Conservation (phyloP, 2,113 vertebrate species). For the Chaenocephalus aceratus region DNA sequence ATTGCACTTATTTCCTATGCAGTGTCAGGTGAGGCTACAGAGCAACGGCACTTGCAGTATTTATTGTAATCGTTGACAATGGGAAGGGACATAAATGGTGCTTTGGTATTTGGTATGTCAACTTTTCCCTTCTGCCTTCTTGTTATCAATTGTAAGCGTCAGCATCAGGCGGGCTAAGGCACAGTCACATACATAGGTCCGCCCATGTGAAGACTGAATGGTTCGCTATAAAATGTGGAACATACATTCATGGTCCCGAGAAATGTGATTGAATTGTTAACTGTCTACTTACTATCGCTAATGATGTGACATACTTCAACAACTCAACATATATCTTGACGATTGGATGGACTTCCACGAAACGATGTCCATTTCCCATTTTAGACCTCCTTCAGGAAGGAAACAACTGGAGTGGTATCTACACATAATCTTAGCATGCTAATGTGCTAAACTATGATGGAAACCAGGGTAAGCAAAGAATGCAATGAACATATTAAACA, state of each 20-base stretch:
- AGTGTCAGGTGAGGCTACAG: not conserved
- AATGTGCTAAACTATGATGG: not conserved
- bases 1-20: not conserved
- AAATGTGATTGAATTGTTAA: too few species aligned
- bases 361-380: too few species aligned
- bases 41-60: conserved; percentile 1
- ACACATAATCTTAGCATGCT: too few species aligned
- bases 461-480: not conserved
- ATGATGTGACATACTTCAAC: too few species aligned
- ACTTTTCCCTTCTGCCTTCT: not conserved
- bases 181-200: too few species aligned
- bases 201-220: not conserved
- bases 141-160: not conserved
- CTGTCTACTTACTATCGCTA: too few species aligned
- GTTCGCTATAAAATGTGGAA: too few species aligned
- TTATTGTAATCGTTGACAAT: not conserved
- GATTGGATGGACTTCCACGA: too few species aligned
- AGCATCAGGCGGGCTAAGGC: not conserved
- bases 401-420: too few species aligned
- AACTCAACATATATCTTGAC: too few species aligned
- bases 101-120: not conserved
- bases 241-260: too few species aligned
- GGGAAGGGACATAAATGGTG: not conserved
- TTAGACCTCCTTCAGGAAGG: too few species aligned
- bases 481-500: not conserved